Percentiles rank a stretch among this genome's conserved stretches.
Evolutionary conservation across 2,888 invertebrate genomes (phyloP).

Genomic region (Himalopsyche kuldschensis): DNA sequence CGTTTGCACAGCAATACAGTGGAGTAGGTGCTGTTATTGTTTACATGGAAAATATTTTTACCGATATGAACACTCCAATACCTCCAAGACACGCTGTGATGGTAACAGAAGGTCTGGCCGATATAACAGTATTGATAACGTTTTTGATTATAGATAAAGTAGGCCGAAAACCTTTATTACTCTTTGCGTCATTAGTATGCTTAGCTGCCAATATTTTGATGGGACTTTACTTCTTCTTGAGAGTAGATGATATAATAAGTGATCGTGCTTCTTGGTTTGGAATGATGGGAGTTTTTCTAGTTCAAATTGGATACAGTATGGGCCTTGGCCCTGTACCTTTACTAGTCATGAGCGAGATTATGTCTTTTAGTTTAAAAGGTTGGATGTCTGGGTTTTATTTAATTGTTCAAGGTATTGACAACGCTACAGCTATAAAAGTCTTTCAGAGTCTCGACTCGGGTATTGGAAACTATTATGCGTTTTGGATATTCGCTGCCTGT

Average conservation of each 20-base stretch:
- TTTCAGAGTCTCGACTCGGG: slow-evolving; percentile 28
- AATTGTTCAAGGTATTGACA: slow-evolving; percentile 31
- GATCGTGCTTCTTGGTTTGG: slow-evolving; percentile 29
- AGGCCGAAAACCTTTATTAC: slow-evolving; percentile 49
- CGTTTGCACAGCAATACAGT: slow-evolving; percentile 49
- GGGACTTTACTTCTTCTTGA: slow-evolving; percentile 47
- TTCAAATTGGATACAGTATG: slow-evolving; percentile 33
- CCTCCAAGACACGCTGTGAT: slow-evolving; percentile 49
- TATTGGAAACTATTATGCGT: slow-evolving; percentile 19
- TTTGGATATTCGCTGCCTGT: slow-evolving; percentile 28
- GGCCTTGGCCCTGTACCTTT: slow-evolving; percentile 29
- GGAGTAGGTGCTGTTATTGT: slow-evolving; percentile 51
- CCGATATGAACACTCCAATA: slow-evolving; percentile 46
- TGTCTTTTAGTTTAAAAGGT: slow-evolving; percentile 33
- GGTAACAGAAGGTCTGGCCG: slow-evolving; percentile 48
- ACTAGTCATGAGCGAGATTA: slow-evolving; percentile 34
- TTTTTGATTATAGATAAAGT: slow-evolving; percentile 48
- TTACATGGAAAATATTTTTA: slow-evolving; percentile 52
- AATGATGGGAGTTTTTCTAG: slow-evolving; percentile 25
- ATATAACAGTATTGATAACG: slow-evolving; percentile 43
- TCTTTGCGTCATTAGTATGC: slow-evolving; percentile 47
- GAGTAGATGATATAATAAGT: slow-evolving; percentile 39
- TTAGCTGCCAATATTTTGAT: slow-evolving; percentile 46
- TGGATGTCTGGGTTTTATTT: slow-evolving; percentile 36
- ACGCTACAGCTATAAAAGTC: slow-evolving; percentile 29